Base-by-base conservation (phyloP, 30 jellyfish, hydroid and myxozoan genomes). In the Clytia hemisphaerica region DNA sequence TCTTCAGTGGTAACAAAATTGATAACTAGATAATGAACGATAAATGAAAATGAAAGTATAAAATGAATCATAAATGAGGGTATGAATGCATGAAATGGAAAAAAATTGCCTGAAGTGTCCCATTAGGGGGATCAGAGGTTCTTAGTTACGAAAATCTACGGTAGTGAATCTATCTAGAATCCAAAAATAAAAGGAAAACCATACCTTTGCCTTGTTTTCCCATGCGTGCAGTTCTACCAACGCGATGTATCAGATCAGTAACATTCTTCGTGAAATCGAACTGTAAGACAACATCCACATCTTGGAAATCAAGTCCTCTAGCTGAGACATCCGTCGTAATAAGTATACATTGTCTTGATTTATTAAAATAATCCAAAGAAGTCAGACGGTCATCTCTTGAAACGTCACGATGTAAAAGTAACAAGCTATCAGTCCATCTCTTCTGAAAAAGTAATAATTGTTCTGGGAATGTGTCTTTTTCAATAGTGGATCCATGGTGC, bases 141-240 rank as follows among this genome's bases (percentile, higher is more conserved):
- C n/a, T n/a, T n/a, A n/a, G n/a, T n/a, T n/a, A n/a, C n/a, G n/a
- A n/a, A n/a, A n/a, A n/a, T n/a, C n/a, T n/a, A n/a, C n/a, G n/a
- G n/a, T n/a, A 42, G n/a, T 42, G n/a, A 42, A 42, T 42, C n/a
- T 9, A 42, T 42, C 12, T 42, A 9, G 12, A 42, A n/a, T 42
- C 15, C 12, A 42, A 42, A 12, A 42, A 51, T n/a, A n/a, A n/a
- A n/a, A 60, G 15, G 30, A 0, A 31, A 33, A 16, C 34, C 84
- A 12, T 65, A 85, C 96, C 83, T 72, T 77, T 85, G 38, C 96
- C 96, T 46, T 70, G 75, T 3, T 77, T 68, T 30, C 96, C 96
- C 50, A 83, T 88, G 45, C 96, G 44, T 7, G 91, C 94, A 6
- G 96, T 85, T 45, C 96, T 48, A 12, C 96, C 96, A 66, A 92